phyloP scores from a whole-genome alignment of 2,113 vertebrate species.

The Oceanodroma tethys region DNA sequence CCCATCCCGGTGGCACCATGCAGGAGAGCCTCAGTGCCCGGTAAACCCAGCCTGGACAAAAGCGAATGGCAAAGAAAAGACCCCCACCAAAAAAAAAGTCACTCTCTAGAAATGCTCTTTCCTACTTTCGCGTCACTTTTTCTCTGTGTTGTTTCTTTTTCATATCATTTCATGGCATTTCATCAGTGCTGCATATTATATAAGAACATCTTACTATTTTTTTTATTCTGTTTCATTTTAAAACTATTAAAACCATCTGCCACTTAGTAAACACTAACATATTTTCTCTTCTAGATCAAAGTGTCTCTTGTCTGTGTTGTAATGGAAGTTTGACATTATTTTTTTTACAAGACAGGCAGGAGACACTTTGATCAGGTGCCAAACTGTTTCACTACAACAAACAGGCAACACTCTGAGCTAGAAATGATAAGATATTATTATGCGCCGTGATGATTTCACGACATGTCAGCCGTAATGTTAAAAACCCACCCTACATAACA shows the following conservation, averaged over 20 bases:
- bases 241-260: slow-evolving; percentile 61
- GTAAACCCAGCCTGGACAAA: background rate
- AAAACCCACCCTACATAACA: background rate
- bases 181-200: background rate
- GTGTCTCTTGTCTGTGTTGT: slow-evolving; percentile 49
- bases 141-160: background rate
- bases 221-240: slow-evolving; percentile 39
- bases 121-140: background rate
- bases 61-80: background rate
- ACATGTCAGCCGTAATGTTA: background rate
- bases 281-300: slow-evolving; percentile 62
- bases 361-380: slow-evolving; percentile 61
- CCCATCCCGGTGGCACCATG: background rate
- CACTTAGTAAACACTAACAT: slow-evolving; percentile 58
- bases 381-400: slow-evolving; percentile 49
- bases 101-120: background rate
- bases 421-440: slow-evolving; percentile 51
- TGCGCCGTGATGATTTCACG: background rate
- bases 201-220: background rate
- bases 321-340: slow-evolving; percentile 47
- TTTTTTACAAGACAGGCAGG: slow-evolving; percentile 49
- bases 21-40: accelerated
- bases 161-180: background rate
- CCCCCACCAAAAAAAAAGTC: background rate
- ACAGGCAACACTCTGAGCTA: slow-evolving; percentile 46